Conservation (phyloP, 2,888 invertebrate species). For the Ophion costatus region DNA sequence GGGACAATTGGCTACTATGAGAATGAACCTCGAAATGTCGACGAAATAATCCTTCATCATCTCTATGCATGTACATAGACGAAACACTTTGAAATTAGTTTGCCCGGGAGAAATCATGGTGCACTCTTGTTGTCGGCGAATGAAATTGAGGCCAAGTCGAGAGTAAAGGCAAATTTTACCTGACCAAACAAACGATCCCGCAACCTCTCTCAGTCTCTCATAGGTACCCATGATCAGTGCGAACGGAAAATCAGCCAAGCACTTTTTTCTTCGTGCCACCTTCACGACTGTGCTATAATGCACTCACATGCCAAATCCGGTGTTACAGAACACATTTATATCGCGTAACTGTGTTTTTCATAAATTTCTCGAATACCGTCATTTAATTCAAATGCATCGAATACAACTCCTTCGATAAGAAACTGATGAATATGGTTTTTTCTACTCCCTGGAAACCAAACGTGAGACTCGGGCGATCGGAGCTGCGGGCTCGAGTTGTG, state of each 20-base stretch:
- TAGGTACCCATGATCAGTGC: not conserved
- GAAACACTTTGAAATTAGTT: constrained; percentile 71
- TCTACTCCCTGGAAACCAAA: not conserved
- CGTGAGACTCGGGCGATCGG: not conserved
- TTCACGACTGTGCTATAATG: constrained; percentile 6
- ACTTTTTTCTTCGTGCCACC: not conserved
- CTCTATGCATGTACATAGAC: constrained; percentile 8
- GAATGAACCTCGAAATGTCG: too few relatives aligned
- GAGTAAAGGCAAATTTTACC: constrained; percentile 37
- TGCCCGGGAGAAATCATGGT: constrained; percentile 69
- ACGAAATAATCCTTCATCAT: not conserved
- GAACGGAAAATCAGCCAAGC: constrained; percentile 38
- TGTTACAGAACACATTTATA: constrained; percentile 21
- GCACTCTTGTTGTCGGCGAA: constrained; percentile 51
- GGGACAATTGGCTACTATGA: too few relatives aligned
- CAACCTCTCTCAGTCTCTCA: constrained; percentile 22
- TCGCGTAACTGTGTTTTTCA: constrained; percentile 12
- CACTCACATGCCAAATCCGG: constrained; percentile 21
- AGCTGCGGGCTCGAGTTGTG: constrained; percentile 5
- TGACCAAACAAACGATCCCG: constrained; percentile 23
- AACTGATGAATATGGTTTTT: constrained; percentile 9
- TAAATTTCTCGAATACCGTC: constrained; percentile 3
- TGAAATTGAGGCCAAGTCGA: constrained; percentile 38
- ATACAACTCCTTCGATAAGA: constrained; percentile 4
- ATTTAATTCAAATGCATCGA: not conserved